phyloP scores from a whole-genome alignment of 2,113 vertebrate genomes.

The Apistogramma diplotaenia region DNA sequence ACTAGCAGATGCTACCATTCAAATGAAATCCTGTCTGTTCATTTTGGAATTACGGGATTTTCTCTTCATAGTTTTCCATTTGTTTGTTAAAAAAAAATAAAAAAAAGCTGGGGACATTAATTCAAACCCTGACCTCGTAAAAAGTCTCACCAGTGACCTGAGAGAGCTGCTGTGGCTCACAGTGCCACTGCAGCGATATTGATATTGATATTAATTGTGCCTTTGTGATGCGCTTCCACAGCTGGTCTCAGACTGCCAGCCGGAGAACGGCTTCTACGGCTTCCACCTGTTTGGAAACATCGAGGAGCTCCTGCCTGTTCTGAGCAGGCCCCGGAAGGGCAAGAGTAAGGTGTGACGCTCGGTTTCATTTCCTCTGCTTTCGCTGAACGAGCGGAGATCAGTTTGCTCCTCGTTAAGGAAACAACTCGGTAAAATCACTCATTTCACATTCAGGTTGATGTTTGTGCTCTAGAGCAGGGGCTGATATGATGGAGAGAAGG shows the following conservation, averaged over 20 bases:
- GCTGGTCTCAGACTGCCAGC: slow-evolving; percentile 44
- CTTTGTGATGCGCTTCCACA: background rate
- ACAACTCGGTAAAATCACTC: background rate
- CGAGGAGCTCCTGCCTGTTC: slow-evolving; percentile 42
- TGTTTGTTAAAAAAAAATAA: no score
- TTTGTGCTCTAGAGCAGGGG: background rate
- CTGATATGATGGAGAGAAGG: no score
- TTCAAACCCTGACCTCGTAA: no score
- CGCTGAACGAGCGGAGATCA: background rate
- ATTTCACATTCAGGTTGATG: background rate
- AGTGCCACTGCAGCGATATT: no score
- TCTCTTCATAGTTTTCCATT: no score
- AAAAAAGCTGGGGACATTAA: no score
- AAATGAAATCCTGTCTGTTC: no score
- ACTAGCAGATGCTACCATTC: no score
- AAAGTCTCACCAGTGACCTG: no score
- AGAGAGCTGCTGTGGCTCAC: no score
- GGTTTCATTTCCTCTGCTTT: background rate
- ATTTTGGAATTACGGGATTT: no score
- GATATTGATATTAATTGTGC: background rate
- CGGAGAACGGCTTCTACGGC: slow-evolving; percentile 36
- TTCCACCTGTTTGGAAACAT: slow-evolving; percentile 53
- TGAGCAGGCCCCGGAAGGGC: background rate
- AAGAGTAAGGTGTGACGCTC: background rate
- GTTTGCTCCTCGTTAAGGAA: background rate